Base-by-base conservation (phyloP, 1,140 invertebrate species). In the Lepidostoma basale region DNA sequence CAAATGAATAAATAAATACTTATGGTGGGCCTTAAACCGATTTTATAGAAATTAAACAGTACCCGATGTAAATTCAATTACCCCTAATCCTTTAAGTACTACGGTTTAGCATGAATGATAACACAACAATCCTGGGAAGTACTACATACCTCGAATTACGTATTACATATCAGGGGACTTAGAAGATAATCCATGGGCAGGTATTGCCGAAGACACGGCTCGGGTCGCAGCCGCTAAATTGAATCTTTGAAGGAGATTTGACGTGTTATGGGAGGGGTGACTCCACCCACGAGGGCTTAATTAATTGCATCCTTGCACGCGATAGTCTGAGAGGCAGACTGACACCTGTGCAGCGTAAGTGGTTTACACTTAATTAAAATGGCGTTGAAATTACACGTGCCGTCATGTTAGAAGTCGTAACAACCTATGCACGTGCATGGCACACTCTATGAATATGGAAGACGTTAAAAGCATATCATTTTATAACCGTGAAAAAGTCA, bases 171-270 rank as follows among this genome's bases (percentile, higher is more conserved):
- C 44, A 22, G 23, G 44, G 12, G 12, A 8, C 16, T 44, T 44
- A 44, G n/a, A 47, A 28, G 14, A 25, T 56, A 56, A 56, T 56
- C 52, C 22, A 60, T 25, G 5, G 39, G 39, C 2, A 20, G 26
- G 52, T 6, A 16, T 8, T 56, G 1, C 3, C 12, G 2, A 54
- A 54, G 28, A 26, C 36, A 44, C 14, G 36, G 9, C 39, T 40
- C 20, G 36, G 33, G 28, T 28, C 18, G 26, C 56, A 42, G 33
- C n/a, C 22, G 9, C 36, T 26, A 60, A 60, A 60, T 60, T 60
- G 56, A 60, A 60, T 60, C 56, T 42, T 42, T 60, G 56, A 60
- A 60, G 56, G 56, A 42, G 56, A 60, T 42, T 16, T 60, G 56
- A 60, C 36, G 56, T 42, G 39, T 42, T 23, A 39, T 60, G 36